Evolutionary conservation across 53 echinoderm and acorn worm species (phyloP), one percentile per base, ranked within the genome.

Genomic region (Antedon mediterranea): DNA sequence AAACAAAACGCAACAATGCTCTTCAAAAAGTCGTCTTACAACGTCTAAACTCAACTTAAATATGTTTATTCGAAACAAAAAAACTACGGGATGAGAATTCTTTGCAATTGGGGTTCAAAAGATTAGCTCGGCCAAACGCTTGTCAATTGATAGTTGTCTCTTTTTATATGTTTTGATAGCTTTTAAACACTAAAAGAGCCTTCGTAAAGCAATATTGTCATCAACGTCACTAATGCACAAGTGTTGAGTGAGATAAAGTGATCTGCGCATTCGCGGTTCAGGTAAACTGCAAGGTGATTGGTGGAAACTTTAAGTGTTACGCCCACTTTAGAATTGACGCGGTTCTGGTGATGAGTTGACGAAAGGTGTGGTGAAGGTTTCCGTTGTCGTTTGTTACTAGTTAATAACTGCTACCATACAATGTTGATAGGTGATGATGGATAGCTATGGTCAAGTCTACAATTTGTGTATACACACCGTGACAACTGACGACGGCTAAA

Each of bases 211-310:
- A 57, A 57, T 26, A 57, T 57, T 57, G 57, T 57, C 57, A 57
- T 18, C 57, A 57, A 57, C 9, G 7, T 57, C 57, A 57, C 82
- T 86, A 86, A 86, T 86, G 86, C 86, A 78, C 34, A 71, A 28
- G 43, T 43, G 86, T 11, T 86, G 86, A 86, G 78, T 82, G 86
- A 86, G 79, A 79, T 34, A 29, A 28, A 33, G 20, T 86, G 86
- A 86, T 86, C 82, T 82, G 82, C 82, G 74, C 78, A 42, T 73
- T 74, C 32, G 57, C 34, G 43, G 29, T 34, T 43, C 78, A 37
- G 9, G 2, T 18, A 26, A 57, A 57, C 57, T 57, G 20, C 23
- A 2, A 57, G 2, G 57, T 18, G 57, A 57, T 57, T 57, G 57
- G 57, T 57, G 7, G 57, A 23, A 57, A 57, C 57, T 57, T 57